Conservation (phyloP, 2,888 invertebrate species). For the Charanyca ferruginea region DNA sequence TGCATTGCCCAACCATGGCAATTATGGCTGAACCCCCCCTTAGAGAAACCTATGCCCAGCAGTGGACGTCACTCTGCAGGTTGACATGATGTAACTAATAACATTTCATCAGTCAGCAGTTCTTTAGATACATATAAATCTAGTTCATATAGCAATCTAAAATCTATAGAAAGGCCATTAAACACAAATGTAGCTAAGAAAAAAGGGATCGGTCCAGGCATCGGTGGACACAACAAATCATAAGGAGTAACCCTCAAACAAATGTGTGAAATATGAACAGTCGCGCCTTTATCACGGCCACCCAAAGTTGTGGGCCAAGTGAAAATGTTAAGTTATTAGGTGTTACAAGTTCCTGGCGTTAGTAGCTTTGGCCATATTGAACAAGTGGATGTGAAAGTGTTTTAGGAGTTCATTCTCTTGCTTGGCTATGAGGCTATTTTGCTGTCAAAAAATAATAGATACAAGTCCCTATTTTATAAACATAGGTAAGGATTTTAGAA, state of each 20-base stretch:
- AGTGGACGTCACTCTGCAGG: too few species aligned
- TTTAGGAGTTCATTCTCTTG: not conserved
- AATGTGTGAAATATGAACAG: conserved; percentile 84
- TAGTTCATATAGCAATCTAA: not conserved
- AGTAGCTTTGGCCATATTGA: not conserved
- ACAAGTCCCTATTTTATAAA: too few species aligned
- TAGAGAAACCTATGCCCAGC: too few species aligned
- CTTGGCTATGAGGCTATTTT: too few species aligned
- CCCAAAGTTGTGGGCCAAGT: conserved; percentile 79
- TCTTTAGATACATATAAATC: not conserved
- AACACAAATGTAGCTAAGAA: conserved; percentile 46
- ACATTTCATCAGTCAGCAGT: not conserved
- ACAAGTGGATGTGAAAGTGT: not conserved
- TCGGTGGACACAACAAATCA: conserved; percentile 82
- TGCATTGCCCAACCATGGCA: too few species aligned
- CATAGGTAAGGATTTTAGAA: too few species aligned
- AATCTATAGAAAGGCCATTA: conserved; percentile 16
- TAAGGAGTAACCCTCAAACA: conserved; percentile 75
- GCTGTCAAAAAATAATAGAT: too few species aligned
- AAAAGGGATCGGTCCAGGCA: conserved; percentile 68
- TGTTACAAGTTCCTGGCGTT: conserved; percentile 13
- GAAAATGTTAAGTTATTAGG: conserved; percentile 16
- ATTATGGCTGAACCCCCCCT: too few species aligned
- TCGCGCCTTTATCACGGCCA: conserved; percentile 75
- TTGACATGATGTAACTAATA: too few species aligned